These are phyloP conservation scores for Thalpophila matura DNA, from an alignment of 2,888 invertebrate genomes.

Conservation along the genomic window DNA sequence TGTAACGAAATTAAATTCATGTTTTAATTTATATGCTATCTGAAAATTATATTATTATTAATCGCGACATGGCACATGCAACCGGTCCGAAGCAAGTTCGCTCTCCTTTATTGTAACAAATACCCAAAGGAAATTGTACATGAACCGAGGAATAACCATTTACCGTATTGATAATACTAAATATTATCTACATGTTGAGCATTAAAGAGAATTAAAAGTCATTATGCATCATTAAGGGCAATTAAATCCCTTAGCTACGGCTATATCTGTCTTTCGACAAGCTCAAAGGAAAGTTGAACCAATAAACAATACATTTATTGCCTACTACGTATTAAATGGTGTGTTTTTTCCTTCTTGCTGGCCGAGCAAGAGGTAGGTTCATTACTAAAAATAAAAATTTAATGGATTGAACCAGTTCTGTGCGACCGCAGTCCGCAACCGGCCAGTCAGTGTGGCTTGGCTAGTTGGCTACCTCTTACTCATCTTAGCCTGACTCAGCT, in stretches of 20 bases:
- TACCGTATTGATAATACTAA: slow-evolving; percentile 2
- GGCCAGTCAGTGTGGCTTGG: slow-evolving; percentile 62
- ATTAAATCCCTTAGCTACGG: slow-evolving; percentile 50
- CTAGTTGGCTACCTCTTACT: slow-evolving; percentile 59
- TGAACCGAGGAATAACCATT: neutral
- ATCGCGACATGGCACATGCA: slow-evolving; percentile 26
- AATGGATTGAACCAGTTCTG: slow-evolving; percentile 75
- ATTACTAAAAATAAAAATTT: slow-evolving; percentile 77
- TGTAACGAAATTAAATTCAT: slow-evolving; percentile 46
- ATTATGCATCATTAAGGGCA: slow-evolving; percentile 53
- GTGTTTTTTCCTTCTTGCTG: slow-evolving; percentile 52
- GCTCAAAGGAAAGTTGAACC: slow-evolving; percentile 53
- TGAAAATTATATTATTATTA: slow-evolving; percentile 38
- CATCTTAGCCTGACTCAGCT: slow-evolving; percentile 54
- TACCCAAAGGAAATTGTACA: slow-evolving; percentile 5
- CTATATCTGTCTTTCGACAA: slow-evolving; percentile 47
- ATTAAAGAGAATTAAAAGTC: slow-evolving; percentile 41
- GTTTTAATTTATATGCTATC: slow-evolving; percentile 37
- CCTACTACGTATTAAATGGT: slow-evolving; percentile 43
- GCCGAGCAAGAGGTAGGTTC: slow-evolving; percentile 56
- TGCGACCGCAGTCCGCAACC: slow-evolving; percentile 64
- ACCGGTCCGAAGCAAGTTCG: slow-evolving; percentile 5
- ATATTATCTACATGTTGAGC: slow-evolving; percentile 3
- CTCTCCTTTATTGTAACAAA: slow-evolving; percentile 28
- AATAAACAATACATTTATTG: slow-evolving; percentile 61